Percentiles rank a stretch among this genome's conserved stretches.
Evolutionary conservation across 1,140 invertebrate genomes (phyloP).

Genomic region (Formica selysi): DNA sequence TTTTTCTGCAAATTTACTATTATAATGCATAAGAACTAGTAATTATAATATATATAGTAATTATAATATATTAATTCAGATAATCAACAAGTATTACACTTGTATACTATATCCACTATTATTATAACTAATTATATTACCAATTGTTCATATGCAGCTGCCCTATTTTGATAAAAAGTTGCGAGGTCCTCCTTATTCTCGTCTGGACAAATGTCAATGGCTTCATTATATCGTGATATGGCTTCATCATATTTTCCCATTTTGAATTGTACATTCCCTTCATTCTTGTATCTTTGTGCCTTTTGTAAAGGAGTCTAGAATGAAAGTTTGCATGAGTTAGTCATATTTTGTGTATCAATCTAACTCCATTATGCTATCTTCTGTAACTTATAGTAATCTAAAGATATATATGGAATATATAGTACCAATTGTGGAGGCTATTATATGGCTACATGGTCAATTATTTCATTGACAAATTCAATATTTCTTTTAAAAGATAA

Average conservation of each 20-base stretch:
- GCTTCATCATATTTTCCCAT: conserved; percentile 95
- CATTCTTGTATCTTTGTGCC: conserved; percentile 92
- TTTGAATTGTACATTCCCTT: conserved; percentile 96
- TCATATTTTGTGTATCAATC: neutral
- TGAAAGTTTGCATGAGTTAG: conserved; percentile 16
- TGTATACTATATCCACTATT: neutral
- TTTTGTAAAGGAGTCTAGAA: conserved; percentile 89
- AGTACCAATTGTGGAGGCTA: neutral
- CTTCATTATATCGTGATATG: conserved; percentile 94
- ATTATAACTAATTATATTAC: conserved; percentile 83
- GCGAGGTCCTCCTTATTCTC: conserved; percentile 92
- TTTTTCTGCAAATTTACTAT: conserved; percentile 88
- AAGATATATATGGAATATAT: neutral
- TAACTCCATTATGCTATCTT: neutral
- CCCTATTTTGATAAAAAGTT: conserved; percentile 98
- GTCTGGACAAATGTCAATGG: conserved; percentile 94
- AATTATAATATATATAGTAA: neutral
- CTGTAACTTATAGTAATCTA: neutral
- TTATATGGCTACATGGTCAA: neutral
- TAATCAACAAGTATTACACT: conserved; percentile 18
- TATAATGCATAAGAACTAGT: conserved; percentile 32
- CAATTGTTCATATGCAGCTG: conserved; percentile 97
- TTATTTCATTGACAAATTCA: neutral
- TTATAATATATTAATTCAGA: neutral
- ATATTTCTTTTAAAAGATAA: neutral